Base-by-base conservation (phyloP, 1,140 invertebrate species). In the Drosophila pseudoananassae region DNA sequence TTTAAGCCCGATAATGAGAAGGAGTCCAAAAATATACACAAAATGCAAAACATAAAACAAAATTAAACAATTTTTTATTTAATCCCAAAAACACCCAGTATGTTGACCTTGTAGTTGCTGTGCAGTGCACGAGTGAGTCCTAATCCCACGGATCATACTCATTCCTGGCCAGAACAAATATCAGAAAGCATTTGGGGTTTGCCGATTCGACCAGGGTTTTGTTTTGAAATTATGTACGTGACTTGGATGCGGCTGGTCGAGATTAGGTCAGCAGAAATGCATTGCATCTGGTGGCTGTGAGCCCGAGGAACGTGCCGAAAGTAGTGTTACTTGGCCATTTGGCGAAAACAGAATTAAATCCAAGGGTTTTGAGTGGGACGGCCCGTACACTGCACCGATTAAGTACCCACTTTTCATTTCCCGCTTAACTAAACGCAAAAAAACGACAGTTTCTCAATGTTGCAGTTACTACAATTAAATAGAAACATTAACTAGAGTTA, bases 261-360 rank as follows among this genome's bases (percentile, higher is more conserved):
- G 72, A 76, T 76, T 76, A 76, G 73, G 72, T 76, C 72, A 76
- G 63, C 46, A 64, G 31, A 43, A 63, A 63, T 73, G 69, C 59
- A 65, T 9, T 57, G 60, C 50, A 52, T 47, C 53, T 36, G 46
- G 60, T 25, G 49, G 40, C 25, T 47, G 38, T 40, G 38, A 12
- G 53, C 36, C 29, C 12, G 12, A 25, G 50, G 31, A 76, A 76
- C 72, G 73, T 76, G 73, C 60, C 65, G 60, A 76, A 76, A 59
- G 71, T 61, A 66, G 59, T 66, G 63, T 43, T 50, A 17, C 58
- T 64, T 15, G n/a, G 36, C 23, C 33, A 40, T 65, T 45, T 54
- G 51, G 25, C 36, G 2, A 52, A 14, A 23, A 33, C 25, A n/a
- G 17, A 55, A 55, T 45, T 56, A 74, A 50, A 63, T 51, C 4